Evolutionary conservation across 2,113 vertebrate genomes (phyloP).

Genomic region (Nibea albiflora): DNA sequence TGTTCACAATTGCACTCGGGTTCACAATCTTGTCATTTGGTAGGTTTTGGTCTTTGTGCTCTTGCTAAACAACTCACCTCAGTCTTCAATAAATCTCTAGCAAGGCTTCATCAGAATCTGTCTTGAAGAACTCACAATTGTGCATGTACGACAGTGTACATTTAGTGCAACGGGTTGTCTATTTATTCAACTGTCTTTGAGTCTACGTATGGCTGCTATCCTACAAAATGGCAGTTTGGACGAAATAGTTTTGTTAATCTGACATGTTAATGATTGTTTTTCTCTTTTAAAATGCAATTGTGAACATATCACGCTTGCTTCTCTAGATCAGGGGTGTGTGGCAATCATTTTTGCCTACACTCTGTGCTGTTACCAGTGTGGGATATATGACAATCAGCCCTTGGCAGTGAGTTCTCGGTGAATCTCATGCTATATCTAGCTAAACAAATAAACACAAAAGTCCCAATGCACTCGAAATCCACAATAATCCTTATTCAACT

Average conservation of each 20-base stretch:
- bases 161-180: conserved; percentile 74
- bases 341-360: not conserved
- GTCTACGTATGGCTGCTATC: conserved; percentile 86
- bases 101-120: conserved; percentile 39
- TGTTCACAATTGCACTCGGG: conserved; percentile 52
- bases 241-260: conserved; percentile 38
- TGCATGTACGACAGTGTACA: conserved; percentile 62
- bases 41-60: conserved; percentile 67
- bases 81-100: conserved; percentile 4
- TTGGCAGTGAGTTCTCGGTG: conserved; percentile 65
- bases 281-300: conserved; percentile 27
- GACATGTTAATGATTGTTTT: conserved; percentile 40
- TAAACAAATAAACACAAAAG: conserved; percentile 36
- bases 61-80: conserved; percentile 29
- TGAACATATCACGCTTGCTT: conserved; percentile 52
- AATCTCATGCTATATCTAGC: conserved; percentile 33
- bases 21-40: conserved; percentile 46
- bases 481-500: not conserved
- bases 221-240: conserved; percentile 85
- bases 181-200: conserved; percentile 53
- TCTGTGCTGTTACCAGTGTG: conserved; percentile 49
- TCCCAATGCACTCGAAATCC: conserved; percentile 8
- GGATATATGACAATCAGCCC: conserved; percentile 60
- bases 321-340: not conserved
- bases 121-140: conserved; percentile 49